Conservation (phyloP, 2,113 vertebrate species). For the Malaclemys terrapin region DNA sequence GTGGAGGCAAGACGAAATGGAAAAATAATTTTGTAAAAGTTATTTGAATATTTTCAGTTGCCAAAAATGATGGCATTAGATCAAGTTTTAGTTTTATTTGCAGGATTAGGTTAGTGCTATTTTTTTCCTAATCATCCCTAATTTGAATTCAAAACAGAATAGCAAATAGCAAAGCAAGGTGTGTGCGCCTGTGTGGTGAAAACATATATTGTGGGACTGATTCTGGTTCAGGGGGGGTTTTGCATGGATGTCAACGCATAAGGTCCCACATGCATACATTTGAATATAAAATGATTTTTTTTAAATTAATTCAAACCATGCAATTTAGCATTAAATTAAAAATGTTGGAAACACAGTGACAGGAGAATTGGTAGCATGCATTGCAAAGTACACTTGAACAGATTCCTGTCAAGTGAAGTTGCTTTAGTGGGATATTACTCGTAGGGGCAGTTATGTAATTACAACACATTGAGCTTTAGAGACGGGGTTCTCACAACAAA, state of each 20-base stretch:
- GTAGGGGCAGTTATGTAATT: not conserved
- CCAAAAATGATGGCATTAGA: not conserved
- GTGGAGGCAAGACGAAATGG: not conserved
- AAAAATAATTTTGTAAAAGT: not conserved
- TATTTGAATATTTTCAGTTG: not conserved
- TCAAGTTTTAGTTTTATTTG: not conserved
- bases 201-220: not conserved
- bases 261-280: conserved; percentile 11
- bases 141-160: not conserved
- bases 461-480: not conserved
- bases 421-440: not conserved
- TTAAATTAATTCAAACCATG: not conserved
- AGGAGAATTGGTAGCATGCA: not conserved
- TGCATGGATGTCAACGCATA: not conserved
- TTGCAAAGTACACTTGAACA: not conserved
- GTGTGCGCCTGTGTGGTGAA: not conserved
- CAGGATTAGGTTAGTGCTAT: not conserved
- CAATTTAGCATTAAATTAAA: not conserved
- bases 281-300: conserved; percentile 29
- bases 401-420: not conserved
- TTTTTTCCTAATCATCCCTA: not conserved
- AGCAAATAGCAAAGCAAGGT: not conserved
- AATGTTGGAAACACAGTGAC: not conserved
- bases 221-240: not conserved
- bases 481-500: too few relatives aligned